A percentile compares a stretch with the other conserved stretches of the same genome.
Conservation (phyloP, 2,888 invertebrate species). For the Cantharis nigra region DNA sequence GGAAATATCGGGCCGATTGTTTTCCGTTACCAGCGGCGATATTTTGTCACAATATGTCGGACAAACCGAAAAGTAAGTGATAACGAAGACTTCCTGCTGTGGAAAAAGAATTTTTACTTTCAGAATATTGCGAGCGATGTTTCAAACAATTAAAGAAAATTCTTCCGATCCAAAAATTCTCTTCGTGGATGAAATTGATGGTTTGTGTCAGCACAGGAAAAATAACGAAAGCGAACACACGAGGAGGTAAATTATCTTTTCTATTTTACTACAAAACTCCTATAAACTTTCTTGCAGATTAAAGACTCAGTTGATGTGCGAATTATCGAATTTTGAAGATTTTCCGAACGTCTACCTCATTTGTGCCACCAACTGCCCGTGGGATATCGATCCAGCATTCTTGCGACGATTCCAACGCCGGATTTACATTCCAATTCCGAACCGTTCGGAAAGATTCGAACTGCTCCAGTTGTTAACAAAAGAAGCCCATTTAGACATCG, state of each 20-base stretch:
- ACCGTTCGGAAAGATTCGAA: slow-evolving; percentile 42
- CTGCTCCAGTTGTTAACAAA: slow-evolving; percentile 45
- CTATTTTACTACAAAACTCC: no score
- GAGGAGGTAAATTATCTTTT: slow-evolving; percentile 47
- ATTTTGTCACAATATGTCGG: slow-evolving; percentile 62
- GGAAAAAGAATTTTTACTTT: background rate
- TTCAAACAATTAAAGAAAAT: slow-evolving; percentile 10
- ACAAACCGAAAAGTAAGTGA: slow-evolving; percentile 61
- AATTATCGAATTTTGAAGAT: slow-evolving; percentile 55
- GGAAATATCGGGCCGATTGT: slow-evolving; percentile 58
- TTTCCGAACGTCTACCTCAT: slow-evolving; percentile 53
- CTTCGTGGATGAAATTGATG: slow-evolving; percentile 66
- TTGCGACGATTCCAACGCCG: slow-evolving; percentile 61
- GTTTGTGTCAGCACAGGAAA: slow-evolving; percentile 59
- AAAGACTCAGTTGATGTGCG: slow-evolving; percentile 62
- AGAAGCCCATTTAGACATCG: slow-evolving; percentile 36
- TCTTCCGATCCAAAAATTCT: slow-evolving; percentile 46
- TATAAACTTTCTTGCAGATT: slow-evolving; percentile 43
- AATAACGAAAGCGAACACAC: slow-evolving; percentile 58
- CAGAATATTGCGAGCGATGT: slow-evolving; percentile 8
- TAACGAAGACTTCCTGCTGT: background rate
- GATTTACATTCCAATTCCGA: slow-evolving; percentile 61
- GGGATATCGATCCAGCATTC: slow-evolving; percentile 65
- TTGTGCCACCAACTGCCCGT: slow-evolving; percentile 66
- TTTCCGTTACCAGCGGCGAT: slow-evolving; percentile 59